A percentile compares a stretch with the other conserved stretches of the same genome.
Conservation (phyloP, 2,888 invertebrate species). For the Pachymerium ferrugineum region DNA sequence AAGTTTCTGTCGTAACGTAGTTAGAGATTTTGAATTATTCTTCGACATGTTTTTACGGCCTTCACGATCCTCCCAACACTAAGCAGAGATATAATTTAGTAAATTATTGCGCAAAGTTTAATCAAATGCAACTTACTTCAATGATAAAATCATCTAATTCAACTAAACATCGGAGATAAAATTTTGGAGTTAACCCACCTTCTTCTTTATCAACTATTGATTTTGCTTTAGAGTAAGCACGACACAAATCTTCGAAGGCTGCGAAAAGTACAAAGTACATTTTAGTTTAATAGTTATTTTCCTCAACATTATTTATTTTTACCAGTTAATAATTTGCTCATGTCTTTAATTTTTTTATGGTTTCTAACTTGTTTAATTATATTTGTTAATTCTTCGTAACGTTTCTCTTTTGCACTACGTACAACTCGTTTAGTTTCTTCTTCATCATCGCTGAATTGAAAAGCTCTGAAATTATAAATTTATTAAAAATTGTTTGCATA, state of each 20-base stretch:
- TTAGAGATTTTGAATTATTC: slow-evolving; percentile 86
- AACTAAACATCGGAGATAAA: slow-evolving; percentile 75
- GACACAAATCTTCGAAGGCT: slow-evolving; percentile 88
- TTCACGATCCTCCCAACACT: slow-evolving; percentile 86
- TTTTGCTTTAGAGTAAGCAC: slow-evolving; percentile 83
- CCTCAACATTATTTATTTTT: slow-evolving; percentile 38
- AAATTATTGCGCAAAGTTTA: background rate
- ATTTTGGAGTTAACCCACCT: slow-evolving; percentile 83
- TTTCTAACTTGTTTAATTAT: slow-evolving; percentile 89
- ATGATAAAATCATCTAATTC: slow-evolving; percentile 86
- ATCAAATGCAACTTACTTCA: slow-evolving; percentile 53
- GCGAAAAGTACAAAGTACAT: slow-evolving; percentile 38
- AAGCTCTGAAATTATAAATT: slow-evolving; percentile 43
- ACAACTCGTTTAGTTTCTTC: slow-evolving; percentile 95
- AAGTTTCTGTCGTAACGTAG: slow-evolving; percentile 88
- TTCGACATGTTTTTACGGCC: slow-evolving; percentile 79
- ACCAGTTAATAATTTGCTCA: slow-evolving; percentile 87
- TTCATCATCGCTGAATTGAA: slow-evolving; percentile 61
- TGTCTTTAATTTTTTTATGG: slow-evolving; percentile 95
- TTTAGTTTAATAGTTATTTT: background rate
- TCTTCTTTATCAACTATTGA: slow-evolving; percentile 91
- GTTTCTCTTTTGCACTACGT: slow-evolving; percentile 92
- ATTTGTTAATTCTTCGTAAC: slow-evolving; percentile 81
- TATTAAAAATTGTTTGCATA: background rate
- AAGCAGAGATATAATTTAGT: slow-evolving; percentile 33